Evolutionary conservation across 2,888 invertebrate genomes (phyloP).

Genomic region (Drosophila neutralis): DNA sequence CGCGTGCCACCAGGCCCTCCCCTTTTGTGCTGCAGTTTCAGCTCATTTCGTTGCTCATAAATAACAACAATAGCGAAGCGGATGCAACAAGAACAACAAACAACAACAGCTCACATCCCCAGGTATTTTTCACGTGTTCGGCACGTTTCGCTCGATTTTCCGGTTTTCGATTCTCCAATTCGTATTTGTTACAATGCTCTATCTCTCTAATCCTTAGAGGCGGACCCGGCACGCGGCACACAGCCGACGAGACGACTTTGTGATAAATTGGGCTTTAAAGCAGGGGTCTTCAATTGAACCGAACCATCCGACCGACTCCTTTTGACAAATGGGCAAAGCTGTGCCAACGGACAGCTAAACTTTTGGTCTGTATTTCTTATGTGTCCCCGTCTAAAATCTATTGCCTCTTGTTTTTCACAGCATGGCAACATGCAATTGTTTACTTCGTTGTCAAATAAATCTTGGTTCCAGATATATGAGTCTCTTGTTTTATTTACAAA

Average conservation of each 20-base stretch:
- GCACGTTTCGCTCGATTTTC: slow-evolving; percentile 82
- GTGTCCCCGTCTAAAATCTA: slow-evolving; percentile 1
- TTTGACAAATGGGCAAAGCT: slow-evolving; percentile 71
- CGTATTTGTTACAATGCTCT: slow-evolving; percentile 39
- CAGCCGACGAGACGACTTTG: slow-evolving; percentile 50
- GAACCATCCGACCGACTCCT: slow-evolving; percentile 29
- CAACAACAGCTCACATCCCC: slow-evolving; percentile 65
- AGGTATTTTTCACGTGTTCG: slow-evolving; percentile 83
- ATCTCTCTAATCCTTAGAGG: slow-evolving; percentile 53
- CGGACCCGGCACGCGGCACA: slow-evolving; percentile 57
- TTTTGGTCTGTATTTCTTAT: slow-evolving; percentile 23
- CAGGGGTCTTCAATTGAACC: slow-evolving; percentile 46
- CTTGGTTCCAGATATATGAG: slow-evolving; percentile 53
- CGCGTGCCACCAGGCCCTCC: slow-evolving; percentile 62
- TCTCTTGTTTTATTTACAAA: slow-evolving; percentile 73
- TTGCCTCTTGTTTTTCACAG: slow-evolving; percentile 6
- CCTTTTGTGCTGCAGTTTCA: slow-evolving; percentile 54
- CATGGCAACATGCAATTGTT: slow-evolving; percentile 65
- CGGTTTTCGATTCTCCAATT: slow-evolving; percentile 65
- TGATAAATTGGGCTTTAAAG: slow-evolving; percentile 81
- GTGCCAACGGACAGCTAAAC: slow-evolving; percentile 63
- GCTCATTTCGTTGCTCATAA: slow-evolving; percentile 77
- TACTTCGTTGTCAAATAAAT: slow-evolving; percentile 69
- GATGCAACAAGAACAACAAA: slow-evolving; percentile 43
- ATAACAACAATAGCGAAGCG: slow-evolving; percentile 64